These are phyloP conservation scores for Volucella bombylans DNA, from an alignment of 2,888 invertebrate genomes.

Conservation along the genomic window DNA sequence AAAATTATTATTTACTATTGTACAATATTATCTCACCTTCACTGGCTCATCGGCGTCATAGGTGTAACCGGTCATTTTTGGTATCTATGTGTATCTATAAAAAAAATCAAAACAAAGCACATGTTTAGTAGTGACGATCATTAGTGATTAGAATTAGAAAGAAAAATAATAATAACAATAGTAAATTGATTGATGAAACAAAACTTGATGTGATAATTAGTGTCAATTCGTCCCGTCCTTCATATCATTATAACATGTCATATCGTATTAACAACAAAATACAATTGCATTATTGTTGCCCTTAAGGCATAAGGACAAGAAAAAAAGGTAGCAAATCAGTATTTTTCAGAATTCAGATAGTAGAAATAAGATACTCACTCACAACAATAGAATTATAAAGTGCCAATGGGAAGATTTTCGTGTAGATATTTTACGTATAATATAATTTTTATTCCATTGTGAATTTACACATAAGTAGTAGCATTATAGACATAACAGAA, in stretches of 20 bases:
- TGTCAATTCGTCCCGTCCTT: conserved; percentile 1
- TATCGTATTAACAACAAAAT: conserved; percentile 15
- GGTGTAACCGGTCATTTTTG: conserved; percentile 72
- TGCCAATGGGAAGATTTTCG: conserved; percentile 57
- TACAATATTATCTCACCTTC: conserved; percentile 61
- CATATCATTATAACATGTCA: conserved; percentile 7
- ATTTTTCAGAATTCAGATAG: conserved; percentile 43
- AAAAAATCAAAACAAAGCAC: conserved; percentile 32
- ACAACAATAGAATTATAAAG: conserved; percentile 70
- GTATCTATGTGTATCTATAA: conserved; percentile 65
- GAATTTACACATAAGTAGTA: conserved; percentile 42
- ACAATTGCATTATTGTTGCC: background rate
- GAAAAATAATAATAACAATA: conserved; percentile 25
- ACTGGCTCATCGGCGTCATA: conserved; percentile 73
- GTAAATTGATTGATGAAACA: conserved; percentile 56
- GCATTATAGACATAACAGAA: background rate
- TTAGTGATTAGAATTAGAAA: conserved; percentile 22
- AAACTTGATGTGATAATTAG: conserved; percentile 59
- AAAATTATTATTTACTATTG: conserved; percentile 61
- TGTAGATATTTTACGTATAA: conserved; percentile 31
- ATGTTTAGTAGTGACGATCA: conserved; percentile 36
- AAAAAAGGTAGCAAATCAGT: conserved; percentile 23
- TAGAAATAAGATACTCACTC: conserved; percentile 46
- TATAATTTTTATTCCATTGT: conserved; percentile 38
- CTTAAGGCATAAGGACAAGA: conserved; percentile 32